phyloP scores from a whole-genome alignment of 2,888 invertebrate genomes.

The Melanostoma mellinum region DNA sequence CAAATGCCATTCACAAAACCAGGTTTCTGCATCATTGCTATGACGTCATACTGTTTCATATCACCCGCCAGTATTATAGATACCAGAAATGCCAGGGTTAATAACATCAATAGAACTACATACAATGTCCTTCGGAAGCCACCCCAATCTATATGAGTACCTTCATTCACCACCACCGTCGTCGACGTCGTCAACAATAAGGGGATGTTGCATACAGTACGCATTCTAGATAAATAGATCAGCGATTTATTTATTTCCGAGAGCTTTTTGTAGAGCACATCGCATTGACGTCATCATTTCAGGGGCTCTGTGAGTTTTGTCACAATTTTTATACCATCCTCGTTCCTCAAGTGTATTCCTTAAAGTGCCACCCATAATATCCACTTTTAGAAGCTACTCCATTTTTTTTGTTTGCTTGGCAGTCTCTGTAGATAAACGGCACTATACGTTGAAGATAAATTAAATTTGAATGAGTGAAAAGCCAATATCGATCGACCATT shows the following conservation, averaged over 20 bases:
- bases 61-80: neutral
- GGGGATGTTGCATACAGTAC: constrained; percentile 6
- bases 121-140: constrained; percentile 35
- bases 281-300: constrained; percentile 37
- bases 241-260: constrained; percentile 18
- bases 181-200: neutral
- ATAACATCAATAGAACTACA: constrained; percentile 29
- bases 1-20: constrained; percentile 24
- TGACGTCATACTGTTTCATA: constrained; percentile 51
- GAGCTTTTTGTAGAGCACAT: neutral
- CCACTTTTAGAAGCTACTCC: constrained; percentile 16
- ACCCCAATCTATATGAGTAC: neutral
- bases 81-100: constrained; percentile 40
- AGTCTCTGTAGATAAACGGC: constrained; percentile 23
- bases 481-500: constrained; percentile 11
- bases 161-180: neutral
- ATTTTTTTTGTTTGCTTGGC: constrained; percentile 13
- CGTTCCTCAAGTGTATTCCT: constrained; percentile 1
- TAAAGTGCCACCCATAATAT: neutral
- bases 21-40: constrained; percentile 52
- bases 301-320: neutral
- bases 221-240: constrained; percentile 41
- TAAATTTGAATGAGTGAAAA: constrained; percentile 29
- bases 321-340: neutral
- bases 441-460: constrained; percentile 21